Evolutionary conservation across 2,888 invertebrate species (phyloP).

Genomic region (Euspilapteryx auroguttella): DNA sequence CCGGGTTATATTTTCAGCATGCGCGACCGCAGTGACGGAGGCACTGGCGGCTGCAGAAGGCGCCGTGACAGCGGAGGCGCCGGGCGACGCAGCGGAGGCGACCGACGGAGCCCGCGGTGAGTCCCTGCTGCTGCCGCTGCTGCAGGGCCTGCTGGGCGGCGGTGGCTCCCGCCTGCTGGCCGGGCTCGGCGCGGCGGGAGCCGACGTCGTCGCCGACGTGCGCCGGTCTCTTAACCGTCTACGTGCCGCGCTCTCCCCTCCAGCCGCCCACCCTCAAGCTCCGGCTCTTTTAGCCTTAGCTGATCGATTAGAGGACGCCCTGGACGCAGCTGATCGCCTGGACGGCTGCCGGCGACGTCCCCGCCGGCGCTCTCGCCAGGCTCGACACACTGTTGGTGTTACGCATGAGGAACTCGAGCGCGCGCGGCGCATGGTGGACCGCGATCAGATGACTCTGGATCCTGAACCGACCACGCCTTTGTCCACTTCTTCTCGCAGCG

Average conservation of each 20-base stretch:
- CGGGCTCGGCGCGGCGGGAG: constrained; percentile 52
- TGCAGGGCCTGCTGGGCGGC: constrained; percentile 67
- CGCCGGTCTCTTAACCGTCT: constrained; percentile 75
- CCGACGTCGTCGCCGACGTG: constrained; percentile 73
- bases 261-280: constrained; percentile 49
- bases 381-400: constrained; percentile 82
- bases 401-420: constrained; percentile 79
- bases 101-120: constrained; percentile 65
- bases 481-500: constrained; percentile 21
- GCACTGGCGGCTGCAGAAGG: constrained; percentile 40
- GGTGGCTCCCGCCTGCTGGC: constrained; percentile 37
- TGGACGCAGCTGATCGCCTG: constrained; percentile 35
- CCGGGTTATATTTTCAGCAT: too few species aligned
- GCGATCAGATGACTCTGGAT: constrained; percentile 29
- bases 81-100: constrained; percentile 10
- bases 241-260: constrained; percentile 69
- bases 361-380: constrained; percentile 64
- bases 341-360: constrained; percentile 39
- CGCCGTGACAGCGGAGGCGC: constrained; percentile 14
- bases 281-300: constrained; percentile 69
- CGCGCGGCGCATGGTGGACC: constrained; percentile 74
- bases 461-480: constrained; percentile 35
- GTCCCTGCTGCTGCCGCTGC: constrained; percentile 71
- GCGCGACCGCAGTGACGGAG: constrained; percentile 46
- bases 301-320: constrained; percentile 67